Evolutionary conservation across 2,113 vertebrate genomes (phyloP).

Genomic region (Narcine bancroftii): DNA sequence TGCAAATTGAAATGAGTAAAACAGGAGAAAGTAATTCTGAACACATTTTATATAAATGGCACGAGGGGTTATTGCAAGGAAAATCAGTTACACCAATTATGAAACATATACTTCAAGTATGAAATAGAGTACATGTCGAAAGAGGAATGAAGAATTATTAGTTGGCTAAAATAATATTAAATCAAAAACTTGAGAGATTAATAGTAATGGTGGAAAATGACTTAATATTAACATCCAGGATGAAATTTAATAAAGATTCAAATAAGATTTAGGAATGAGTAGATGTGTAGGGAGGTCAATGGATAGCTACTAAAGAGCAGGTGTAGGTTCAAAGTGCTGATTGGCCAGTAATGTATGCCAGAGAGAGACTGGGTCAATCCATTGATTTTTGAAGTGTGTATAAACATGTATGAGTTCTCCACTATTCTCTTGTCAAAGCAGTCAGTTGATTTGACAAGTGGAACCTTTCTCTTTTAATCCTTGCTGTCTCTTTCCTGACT

Average conservation of each 20-base stretch:
- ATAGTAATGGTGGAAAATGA: background rate
- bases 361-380: too few relatives aligned
- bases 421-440: background rate
- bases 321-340: background rate
- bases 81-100: too few relatives aligned
- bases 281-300: background rate
- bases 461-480: background rate
- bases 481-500: background rate
- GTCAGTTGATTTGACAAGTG: background rate
- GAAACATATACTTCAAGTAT: too few relatives aligned
- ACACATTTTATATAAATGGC: too few relatives aligned
- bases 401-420: background rate
- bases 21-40: too few relatives aligned
- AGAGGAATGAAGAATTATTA: too few relatives aligned
- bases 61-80: too few relatives aligned
- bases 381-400: background rate
- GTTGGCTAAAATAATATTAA: too few relatives aligned
- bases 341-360: background rate
- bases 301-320: background rate
- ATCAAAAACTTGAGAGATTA: too few relatives aligned
- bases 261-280: background rate
- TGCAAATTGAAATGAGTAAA: too few relatives aligned
- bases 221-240: background rate
- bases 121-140: too few relatives aligned
- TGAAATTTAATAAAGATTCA: too few relatives aligned